A percentile compares a stretch with the other conserved stretches of the same genome.
Conservation (phyloP, 2,797 vertebrate genomes). For the Gouania willdenowi region DNA sequence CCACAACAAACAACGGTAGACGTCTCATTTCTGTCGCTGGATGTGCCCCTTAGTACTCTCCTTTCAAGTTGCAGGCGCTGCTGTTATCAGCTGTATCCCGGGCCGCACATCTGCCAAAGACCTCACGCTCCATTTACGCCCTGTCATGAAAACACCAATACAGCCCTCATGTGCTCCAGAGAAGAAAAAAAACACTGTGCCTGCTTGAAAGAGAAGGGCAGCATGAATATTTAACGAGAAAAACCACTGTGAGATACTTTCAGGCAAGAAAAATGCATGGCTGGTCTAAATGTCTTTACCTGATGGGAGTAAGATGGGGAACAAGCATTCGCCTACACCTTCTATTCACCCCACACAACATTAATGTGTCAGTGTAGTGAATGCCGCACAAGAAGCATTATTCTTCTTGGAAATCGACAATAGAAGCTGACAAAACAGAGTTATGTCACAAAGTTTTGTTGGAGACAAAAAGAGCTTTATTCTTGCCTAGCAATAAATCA, state of each 20-base stretch:
- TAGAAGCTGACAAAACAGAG: neutral
- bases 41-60: neutral
- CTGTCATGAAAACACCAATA: constrained; percentile 41
- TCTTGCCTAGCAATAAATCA: constrained; percentile 10
- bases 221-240: constrained; percentile 65
- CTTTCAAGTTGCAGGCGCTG: constrained; percentile 26
- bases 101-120: constrained; percentile 28
- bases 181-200: constrained; percentile 15
- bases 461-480: constrained; percentile 5
- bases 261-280: neutral
- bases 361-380: constrained; percentile 6
- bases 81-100: constrained; percentile 35
- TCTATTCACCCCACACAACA: constrained; percentile 13
- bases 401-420: constrained; percentile 14
- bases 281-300: constrained; percentile 31
- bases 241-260: constrained; percentile 48
- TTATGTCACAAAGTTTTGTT: constrained; percentile 19
- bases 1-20: constrained; percentile 27
- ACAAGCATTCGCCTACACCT: neutral
- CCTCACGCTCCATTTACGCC: constrained; percentile 45
- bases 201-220: constrained; percentile 44
- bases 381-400: constrained; percentile 6
- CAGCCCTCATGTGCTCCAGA: constrained; percentile 48
- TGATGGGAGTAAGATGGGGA: constrained; percentile 31
- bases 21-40: constrained; percentile 9